A percentile compares a stretch with the other conserved stretches of the same genome.
Evolutionary conservation across 2,113 vertebrate genomes (phyloP).

Genomic region (Cephalopholis sonnerati): DNA sequence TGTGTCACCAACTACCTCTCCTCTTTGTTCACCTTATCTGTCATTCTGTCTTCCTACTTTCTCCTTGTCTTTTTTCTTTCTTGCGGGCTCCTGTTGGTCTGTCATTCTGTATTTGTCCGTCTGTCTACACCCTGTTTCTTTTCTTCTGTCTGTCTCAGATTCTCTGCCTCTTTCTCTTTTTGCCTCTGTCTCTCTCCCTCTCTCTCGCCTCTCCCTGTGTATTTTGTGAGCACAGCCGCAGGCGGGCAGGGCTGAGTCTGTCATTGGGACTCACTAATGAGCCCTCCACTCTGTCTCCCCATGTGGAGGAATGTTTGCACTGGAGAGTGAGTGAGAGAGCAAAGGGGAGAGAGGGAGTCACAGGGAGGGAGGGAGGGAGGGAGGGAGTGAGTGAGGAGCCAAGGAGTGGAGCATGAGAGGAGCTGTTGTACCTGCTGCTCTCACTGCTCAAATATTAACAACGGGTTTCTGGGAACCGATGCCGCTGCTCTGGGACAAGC

Average conservation of each 20-base stretch:
- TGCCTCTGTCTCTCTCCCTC: not conserved
- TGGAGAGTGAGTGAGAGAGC: conserved; percentile 65
- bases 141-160: not conserved
- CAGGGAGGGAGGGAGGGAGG: not conserved
- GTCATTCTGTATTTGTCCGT: conserved; percentile 1
- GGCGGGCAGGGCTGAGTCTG: conserved; percentile 67
- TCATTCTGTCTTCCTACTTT: not conserved
- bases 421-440: conserved; percentile 77
- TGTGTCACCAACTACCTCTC: not conserved
- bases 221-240: conserved; percentile 44
- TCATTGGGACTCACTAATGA: conserved; percentile 76
- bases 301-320: conserved; percentile 78
- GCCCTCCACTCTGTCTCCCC: conserved; percentile 61
- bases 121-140: not conserved
- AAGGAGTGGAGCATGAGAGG: conserved; percentile 66
- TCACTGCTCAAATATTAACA: conserved; percentile 78
- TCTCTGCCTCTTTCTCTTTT: not conserved
- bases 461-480: conserved; percentile 67
- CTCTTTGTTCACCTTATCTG: not conserved
- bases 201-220: conserved; percentile 28
- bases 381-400: conserved; percentile 47
- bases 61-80: not conserved
- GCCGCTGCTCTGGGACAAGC: conserved; percentile 78
- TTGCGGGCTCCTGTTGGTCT: not conserved
- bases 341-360: conserved; percentile 29